Base-by-base conservation (phyloP, 2,113 vertebrate species). In the Garra rufa region DNA sequence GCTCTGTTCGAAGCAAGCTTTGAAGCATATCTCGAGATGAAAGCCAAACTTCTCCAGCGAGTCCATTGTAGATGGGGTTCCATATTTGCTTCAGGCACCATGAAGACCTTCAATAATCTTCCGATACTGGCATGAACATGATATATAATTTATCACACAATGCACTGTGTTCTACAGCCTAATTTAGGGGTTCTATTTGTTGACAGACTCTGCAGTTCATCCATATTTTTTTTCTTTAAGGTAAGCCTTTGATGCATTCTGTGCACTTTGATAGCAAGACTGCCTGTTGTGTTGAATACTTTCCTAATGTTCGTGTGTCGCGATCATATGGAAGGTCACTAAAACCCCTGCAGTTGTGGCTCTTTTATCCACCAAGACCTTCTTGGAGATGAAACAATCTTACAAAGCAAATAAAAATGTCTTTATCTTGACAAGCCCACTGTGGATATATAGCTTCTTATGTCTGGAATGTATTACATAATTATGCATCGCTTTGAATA, bases 401-500 rank as follows among this genome's bases (percentile, higher is more conserved):
- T 93, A 91, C 88, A 91, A 93, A 93, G 85, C 90, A 94, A 94
- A 94, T 94, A 95, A 94, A 94, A 94, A 93, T 90, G 91, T 94
- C 89, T 91, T 87, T 88, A 86, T 91, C 87, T 88, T 92, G 92
- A 93, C 93, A 93, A 91, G 89, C 86, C 90, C 85, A 84, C 90
- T 87, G 87, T 92, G 91, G 90, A 93, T 91, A 92, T 92, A 90
- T 90, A 87, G 89, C 89, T 89, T 92, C 90, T 91, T 93, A 93
- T 92, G 93, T 90, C 92, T 90, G 86, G 89, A 93, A 92, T 92
- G 90, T 93, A 92, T 93, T 92, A 91, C 91, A 94, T 94, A 94
- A 95, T 94, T 94, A 94, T 92, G 91, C 92, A 91, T 92, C 88
- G 89, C 89, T 92, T 94, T 95, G 90, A 95, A 95, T 94, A 95